A percentile compares a stretch with the other conserved stretches of the same genome.
These are phyloP conservation scores for Margarornis squamiger DNA, from an alignment of 2,797 vertebrate species.

Conservation along the genomic window DNA sequence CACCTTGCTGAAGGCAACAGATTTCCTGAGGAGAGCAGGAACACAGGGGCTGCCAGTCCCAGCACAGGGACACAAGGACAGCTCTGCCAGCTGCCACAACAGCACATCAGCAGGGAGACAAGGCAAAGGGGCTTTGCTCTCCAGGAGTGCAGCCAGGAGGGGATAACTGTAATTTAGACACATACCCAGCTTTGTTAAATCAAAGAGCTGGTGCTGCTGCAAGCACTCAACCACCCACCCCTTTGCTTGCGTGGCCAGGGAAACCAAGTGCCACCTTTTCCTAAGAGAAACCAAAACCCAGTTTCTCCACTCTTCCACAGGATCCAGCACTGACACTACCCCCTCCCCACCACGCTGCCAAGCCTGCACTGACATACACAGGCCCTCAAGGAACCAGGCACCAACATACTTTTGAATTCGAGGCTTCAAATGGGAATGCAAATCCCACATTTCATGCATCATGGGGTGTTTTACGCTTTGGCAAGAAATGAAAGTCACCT, in stretches of 20 bases:
- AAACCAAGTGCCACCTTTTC: not conserved
- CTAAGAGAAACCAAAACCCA: not conserved
- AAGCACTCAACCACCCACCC: accelerated
- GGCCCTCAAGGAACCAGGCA: not conserved
- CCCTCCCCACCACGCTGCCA: accelerated
- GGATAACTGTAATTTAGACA: not conserved
- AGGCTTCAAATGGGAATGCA: constrained; percentile 41
- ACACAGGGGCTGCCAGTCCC: not conserved
- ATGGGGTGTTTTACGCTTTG: constrained; percentile 38
- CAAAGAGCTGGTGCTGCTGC: not conserved
- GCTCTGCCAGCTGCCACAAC: not conserved
- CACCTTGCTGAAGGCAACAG: not conserved
- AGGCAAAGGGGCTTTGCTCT: not conserved
- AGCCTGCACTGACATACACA: not conserved
- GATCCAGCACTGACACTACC: accelerated
- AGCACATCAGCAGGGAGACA: not conserved
- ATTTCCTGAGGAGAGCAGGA: not conserved
- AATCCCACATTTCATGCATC: constrained; percentile 67
- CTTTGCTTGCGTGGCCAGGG: not conserved
- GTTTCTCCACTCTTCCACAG: not conserved
- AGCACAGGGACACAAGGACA: accelerated
- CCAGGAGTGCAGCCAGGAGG: not conserved
- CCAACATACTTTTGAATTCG: not conserved
- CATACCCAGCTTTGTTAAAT: not conserved
- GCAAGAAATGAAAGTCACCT: constrained; percentile 64